Conservation (phyloP, 2,113 vertebrate species). For the Vulpes ferrilata region DNA sequence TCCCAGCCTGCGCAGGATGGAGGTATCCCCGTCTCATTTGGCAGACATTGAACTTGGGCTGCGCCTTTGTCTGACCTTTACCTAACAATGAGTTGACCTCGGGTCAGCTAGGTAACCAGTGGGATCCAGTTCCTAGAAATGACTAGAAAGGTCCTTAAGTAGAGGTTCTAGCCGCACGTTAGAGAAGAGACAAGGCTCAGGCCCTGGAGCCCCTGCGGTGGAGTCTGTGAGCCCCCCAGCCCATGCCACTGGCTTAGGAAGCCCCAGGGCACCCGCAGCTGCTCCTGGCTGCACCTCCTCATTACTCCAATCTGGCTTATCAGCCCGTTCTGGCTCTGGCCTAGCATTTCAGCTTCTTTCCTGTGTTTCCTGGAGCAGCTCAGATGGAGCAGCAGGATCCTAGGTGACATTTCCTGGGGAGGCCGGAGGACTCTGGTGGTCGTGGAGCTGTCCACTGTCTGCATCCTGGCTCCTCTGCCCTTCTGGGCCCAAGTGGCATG, state of each 20-base stretch:
- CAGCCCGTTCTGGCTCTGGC: neutral
- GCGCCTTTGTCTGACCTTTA: neutral
- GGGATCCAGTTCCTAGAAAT: neutral
- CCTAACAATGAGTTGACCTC: neutral
- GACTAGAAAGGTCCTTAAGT: neutral
- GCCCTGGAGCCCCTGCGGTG: neutral
- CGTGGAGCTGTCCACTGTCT: neutral
- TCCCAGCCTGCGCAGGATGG: neutral
- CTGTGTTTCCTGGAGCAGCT: neutral
- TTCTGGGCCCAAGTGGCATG: too few species aligned
- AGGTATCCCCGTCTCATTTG: neutral
- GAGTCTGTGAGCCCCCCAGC: rapidly evolving
- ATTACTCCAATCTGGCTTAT: too few species aligned
- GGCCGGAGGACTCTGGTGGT: neutral
- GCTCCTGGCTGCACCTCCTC: rapidly evolving
- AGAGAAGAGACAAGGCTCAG: neutral
- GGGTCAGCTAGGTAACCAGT: neutral
- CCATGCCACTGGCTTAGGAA: neutral
- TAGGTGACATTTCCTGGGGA: neutral
- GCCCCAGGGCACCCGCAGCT: neutral
- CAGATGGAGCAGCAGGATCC: neutral
- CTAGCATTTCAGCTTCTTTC: neutral
- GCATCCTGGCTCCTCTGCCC: neutral
- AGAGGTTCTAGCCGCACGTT: neutral
- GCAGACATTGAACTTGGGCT: neutral